Conservation (phyloP, 1,140 invertebrate species). For the Belonocnema kinseyi region DNA sequence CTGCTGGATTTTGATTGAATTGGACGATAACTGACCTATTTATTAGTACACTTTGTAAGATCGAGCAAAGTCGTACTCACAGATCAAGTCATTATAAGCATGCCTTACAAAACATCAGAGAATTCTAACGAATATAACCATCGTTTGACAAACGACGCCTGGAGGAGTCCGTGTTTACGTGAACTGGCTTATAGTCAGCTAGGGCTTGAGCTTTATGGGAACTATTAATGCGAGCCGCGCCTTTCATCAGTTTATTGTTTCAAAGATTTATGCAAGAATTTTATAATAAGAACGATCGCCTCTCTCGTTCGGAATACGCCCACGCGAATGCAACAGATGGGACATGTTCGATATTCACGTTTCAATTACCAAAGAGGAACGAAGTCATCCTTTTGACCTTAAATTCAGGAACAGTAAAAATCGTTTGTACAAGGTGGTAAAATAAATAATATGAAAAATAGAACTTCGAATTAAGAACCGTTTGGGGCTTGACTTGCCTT, state of each 20-base stretch:
- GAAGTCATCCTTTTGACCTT: not conserved
- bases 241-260: conserved; percentile 52
- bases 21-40: no score
- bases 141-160: conserved; percentile 44
- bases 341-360: conserved; percentile 31
- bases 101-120: no score
- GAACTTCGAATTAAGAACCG: no score
- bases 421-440: not conserved
- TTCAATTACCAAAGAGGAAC: conserved; percentile 29
- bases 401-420: not conserved
- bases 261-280: conserved; percentile 47
- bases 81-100: no score
- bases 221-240: conserved; percentile 48
- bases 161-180: conserved; percentile 40
- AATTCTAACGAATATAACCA: not conserved
- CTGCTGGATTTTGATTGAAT: no score
- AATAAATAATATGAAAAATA: not conserved
- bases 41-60: no score
- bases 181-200: conserved; percentile 31
- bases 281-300: conserved; percentile 38
- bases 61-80: no score
- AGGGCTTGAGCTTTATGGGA: conserved; percentile 27
- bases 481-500: no score
- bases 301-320: conserved; percentile 32
- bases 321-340: conserved; percentile 37